Conservation (phyloP, 2,888 invertebrate genomes). For the Heteropelma amictum region DNA sequence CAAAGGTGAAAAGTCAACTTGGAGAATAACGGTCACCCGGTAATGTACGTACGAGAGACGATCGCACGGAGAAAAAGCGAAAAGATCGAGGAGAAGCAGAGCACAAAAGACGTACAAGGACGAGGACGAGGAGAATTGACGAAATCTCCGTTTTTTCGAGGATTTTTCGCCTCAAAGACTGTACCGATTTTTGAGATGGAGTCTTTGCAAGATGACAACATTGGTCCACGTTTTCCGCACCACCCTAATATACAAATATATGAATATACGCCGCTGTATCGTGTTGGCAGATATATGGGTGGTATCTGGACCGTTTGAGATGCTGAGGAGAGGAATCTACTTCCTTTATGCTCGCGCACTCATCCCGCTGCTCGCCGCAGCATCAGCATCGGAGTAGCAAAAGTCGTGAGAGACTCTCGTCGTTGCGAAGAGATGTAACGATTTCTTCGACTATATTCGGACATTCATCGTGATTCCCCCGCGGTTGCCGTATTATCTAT, state of each 20-base stretch:
- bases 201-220: too few species aligned
- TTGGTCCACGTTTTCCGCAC: too few species aligned
- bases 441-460: constrained; percentile 50
- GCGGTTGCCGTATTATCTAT: constrained; percentile 26
- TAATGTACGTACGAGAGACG: too few species aligned
- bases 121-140: too few species aligned
- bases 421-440: constrained; percentile 46
- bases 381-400: constrained; percentile 40
- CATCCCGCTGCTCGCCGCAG: constrained; percentile 34
- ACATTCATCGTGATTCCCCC: constrained; percentile 55
- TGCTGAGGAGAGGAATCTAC: constrained; percentile 32
- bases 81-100: too few species aligned
- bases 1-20: too few species aligned
- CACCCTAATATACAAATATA: neutral
- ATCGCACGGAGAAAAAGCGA: too few species aligned
- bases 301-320: constrained; percentile 36
- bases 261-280: neutral
- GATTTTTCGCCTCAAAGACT: too few species aligned
- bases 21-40: too few species aligned
- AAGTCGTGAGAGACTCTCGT: constrained; percentile 53
- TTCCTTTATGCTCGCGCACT: constrained; percentile 49
- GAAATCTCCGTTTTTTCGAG: too few species aligned
- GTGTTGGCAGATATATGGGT: neutral
- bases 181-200: too few species aligned
- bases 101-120: too few species aligned